Percentiles rank a stretch among this genome's conserved stretches.
Conservation (phyloP, 2,888 invertebrate species). For the Aphrophora alni region DNA sequence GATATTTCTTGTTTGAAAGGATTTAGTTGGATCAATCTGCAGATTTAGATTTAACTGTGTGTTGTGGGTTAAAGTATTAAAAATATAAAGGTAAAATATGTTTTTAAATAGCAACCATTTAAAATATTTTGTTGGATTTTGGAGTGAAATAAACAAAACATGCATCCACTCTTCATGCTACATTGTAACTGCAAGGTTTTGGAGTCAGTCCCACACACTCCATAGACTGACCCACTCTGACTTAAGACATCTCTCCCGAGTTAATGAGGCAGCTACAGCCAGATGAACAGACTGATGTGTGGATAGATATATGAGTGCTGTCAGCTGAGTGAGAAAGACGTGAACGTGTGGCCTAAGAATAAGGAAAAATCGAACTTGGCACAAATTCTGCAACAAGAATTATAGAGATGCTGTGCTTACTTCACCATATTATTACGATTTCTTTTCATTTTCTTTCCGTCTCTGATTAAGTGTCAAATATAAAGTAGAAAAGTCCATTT, state of each 20-base stretch:
- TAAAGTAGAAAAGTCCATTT: too few species aligned
- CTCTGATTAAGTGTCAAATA: too few species aligned
- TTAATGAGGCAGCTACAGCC: not conserved
- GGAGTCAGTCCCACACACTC: slow-evolving; percentile 27
- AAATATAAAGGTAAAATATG: too few species aligned
- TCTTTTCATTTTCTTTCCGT: slow-evolving; percentile 41
- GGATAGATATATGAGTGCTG: slow-evolving; percentile 18
- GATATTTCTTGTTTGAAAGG: too few species aligned
- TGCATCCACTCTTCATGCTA: slow-evolving; percentile 23
- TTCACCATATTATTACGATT: slow-evolving; percentile 42
- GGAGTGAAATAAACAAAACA: not conserved
- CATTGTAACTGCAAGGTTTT: slow-evolving; percentile 24
- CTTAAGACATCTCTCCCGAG: not conserved
- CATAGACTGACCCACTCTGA: slow-evolving; percentile 3
- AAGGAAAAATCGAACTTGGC: slow-evolving; percentile 43
- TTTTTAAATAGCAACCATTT: too few species aligned
- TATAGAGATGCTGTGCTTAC: slow-evolving; percentile 36
- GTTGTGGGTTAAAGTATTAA: too few species aligned
- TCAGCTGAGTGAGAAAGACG: slow-evolving; percentile 17
- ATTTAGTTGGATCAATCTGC: too few species aligned
- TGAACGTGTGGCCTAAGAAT: slow-evolving; percentile 10
- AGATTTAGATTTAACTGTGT: too few species aligned
- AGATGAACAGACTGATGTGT: not conserved
- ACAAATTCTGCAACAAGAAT: slow-evolving; percentile 41
- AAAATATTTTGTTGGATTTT: too few species aligned